Conservation (phyloP, 2,113 vertebrate species). For the Colius striatus region DNA sequence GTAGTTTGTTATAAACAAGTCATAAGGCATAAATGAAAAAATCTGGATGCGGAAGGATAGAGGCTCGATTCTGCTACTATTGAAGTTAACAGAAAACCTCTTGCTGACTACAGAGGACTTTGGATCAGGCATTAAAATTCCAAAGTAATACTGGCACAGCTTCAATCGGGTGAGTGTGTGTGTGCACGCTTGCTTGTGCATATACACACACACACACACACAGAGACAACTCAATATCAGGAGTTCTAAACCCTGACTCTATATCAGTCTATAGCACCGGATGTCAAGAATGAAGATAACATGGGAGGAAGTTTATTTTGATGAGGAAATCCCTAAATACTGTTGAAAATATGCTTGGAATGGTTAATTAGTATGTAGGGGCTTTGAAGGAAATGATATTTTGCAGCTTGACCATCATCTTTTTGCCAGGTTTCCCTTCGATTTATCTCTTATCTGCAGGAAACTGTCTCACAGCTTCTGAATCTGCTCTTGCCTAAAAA, state of each 20-base stretch:
- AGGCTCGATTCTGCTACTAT: conserved; percentile 50
- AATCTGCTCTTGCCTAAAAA: conserved; percentile 71
- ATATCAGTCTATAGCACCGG: conserved; percentile 7
- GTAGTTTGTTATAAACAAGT: conserved; percentile 71
- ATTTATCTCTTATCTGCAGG: conserved; percentile 86
- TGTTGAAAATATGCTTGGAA: conserved; percentile 80
- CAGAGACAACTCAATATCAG: neutral
- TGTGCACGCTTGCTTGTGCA: fast-evolving
- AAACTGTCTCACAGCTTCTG: conserved; percentile 81
- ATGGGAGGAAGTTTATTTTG: conserved; percentile 79
- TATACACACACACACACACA: neutral
- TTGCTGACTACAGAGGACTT: conserved; percentile 60
- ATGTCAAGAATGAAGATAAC: conserved; percentile 76
- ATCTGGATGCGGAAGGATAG: conserved; percentile 62
- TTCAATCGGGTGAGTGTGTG: conserved; percentile 29
- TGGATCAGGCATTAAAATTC: conserved; percentile 64
- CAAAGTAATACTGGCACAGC: conserved; percentile 57
- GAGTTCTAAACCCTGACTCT: conserved; percentile 3
- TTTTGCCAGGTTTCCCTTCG: conserved; percentile 73
- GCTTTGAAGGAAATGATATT: conserved; percentile 75
- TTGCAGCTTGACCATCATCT: conserved; percentile 61
- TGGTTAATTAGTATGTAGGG: conserved; percentile 76
- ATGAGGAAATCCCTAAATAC: conserved; percentile 85
- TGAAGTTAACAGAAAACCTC: conserved; percentile 63
- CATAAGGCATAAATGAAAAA: conserved; percentile 73